Evolutionary conservation across 2,113 vertebrate genomes (phyloP).

Genomic region (Neolamprologus longior): DNA sequence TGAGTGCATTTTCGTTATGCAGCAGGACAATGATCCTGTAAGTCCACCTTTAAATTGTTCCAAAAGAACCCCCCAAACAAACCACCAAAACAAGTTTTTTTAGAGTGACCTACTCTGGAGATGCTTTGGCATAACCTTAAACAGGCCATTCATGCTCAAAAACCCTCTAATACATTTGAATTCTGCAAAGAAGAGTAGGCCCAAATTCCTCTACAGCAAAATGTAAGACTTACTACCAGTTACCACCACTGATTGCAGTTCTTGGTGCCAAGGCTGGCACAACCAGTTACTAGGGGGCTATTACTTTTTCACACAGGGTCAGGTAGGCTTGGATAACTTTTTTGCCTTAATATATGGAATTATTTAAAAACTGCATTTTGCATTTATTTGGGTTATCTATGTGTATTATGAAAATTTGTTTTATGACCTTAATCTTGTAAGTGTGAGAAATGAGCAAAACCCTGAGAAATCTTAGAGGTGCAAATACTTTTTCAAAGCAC

Average conservation of each 20-base stretch:
- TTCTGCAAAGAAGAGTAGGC: not conserved
- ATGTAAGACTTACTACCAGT: not conserved
- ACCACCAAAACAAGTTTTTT: accelerated
- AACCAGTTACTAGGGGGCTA: not conserved
- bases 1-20: not conserved
- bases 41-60: not conserved
- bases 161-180: not conserved
- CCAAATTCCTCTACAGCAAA: not conserved
- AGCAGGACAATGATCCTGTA: not conserved
- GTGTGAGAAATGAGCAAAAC: not conserved
- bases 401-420: not conserved
- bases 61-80: accelerated
- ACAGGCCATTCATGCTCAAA: not conserved
- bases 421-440: not conserved
- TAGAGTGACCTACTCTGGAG: not conserved
- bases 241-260: not conserved
- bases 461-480: accelerated
- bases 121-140: not conserved
- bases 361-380: not conserved
- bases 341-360: not conserved
- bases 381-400: not conserved
- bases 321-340: not conserved
- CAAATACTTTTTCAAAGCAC: not conserved
- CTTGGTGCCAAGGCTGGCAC: not conserved
- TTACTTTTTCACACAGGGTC: not conserved